Base-by-base conservation (phyloP, 2,888 invertebrate genomes). In the Amblyjoppa proteus region DNA sequence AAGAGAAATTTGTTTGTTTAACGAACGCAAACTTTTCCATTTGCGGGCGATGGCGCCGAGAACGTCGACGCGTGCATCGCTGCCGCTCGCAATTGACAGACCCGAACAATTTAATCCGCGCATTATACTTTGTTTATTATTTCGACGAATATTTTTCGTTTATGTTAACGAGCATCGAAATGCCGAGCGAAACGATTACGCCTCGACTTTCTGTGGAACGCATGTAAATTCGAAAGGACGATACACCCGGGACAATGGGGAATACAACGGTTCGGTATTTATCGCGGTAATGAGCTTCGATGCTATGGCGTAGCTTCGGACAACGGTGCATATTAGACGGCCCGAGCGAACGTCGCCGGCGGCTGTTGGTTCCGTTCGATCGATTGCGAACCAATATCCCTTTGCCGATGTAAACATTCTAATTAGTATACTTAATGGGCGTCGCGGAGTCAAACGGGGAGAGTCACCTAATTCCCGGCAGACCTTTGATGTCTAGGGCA, bases 171-270 rank as follows among this genome's bases (percentile, higher is more conserved):
- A 51, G 61, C 68, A 83, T 31, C 68, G 79, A 74, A 77, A 66
- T 66, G 51, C 45, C 69, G 11, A 13, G 11, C 5, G 51, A 16
- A 66, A 25, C 25, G 56, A 51, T 58, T 4, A 66, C 11, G 78
- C 69, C 68, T 41, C 41, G 68, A 83, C 78, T 83, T 83, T 83
- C 83, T 69, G 16, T 49, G 45, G 16, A 49, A 49, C 78, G 69
- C 68, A 73, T 49, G 73, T 38, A 6, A 16, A 68, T 34, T 68
- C 16, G 34, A 6, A 56, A 76, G 11, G 61, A 51, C 41, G 28
- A 31, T 49, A 71, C 7, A 68, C 20, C 6, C 13, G 25, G 6
- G 31, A 74, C 69, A 78, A 84, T 71, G 73, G 56, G 56, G 68
- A 51, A 69, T 34, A 41, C 41, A 73, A 74, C 66, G 82, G 69